Evolutionary conservation across 2,113 vertebrate genomes (phyloP).

Genomic region (Nesoenas mayeri): DNA sequence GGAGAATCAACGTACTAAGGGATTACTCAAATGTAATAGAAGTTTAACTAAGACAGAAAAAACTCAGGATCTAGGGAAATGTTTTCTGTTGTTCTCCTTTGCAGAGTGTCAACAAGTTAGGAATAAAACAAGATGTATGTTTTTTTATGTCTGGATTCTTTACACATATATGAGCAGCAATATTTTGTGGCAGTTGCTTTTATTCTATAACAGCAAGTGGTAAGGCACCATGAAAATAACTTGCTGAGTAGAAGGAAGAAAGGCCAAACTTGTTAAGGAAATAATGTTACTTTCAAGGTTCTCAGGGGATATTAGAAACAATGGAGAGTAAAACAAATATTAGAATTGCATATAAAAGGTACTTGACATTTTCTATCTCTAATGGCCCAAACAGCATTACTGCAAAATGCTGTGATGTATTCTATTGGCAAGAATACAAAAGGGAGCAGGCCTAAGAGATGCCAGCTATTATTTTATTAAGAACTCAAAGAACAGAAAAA

Average conservation of each 20-base stretch:
- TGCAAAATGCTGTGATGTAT: conserved; percentile 33
- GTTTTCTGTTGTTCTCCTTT: neutral
- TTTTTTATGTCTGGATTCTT: neutral
- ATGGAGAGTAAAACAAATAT: conserved; percentile 62
- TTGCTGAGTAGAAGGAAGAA: conserved; percentile 45
- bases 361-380: conserved; percentile 51
- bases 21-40: neutral
- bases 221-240: neutral
- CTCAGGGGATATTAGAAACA: conserved; percentile 62
- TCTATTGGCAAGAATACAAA: conserved; percentile 23
- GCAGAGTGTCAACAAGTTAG: neutral
- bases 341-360: conserved; percentile 39
- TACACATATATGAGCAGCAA: neutral
- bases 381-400: neutral
- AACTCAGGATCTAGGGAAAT: neutral
- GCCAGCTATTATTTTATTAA: conserved; percentile 40
- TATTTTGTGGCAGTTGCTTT: neutral
- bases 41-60: neutral
- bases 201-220: neutral
- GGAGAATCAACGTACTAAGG: neutral
- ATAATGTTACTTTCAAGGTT: conserved; percentile 55
- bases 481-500: conserved; percentile 37
- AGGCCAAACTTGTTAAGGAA: conserved; percentile 68
- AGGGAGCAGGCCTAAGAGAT: neutral
- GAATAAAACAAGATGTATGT: neutral